Percentiles rank a stretch among this genome's conserved stretches.
Conservation (phyloP, 2,113 vertebrate species). For the Hypomesus transpacificus region DNA sequence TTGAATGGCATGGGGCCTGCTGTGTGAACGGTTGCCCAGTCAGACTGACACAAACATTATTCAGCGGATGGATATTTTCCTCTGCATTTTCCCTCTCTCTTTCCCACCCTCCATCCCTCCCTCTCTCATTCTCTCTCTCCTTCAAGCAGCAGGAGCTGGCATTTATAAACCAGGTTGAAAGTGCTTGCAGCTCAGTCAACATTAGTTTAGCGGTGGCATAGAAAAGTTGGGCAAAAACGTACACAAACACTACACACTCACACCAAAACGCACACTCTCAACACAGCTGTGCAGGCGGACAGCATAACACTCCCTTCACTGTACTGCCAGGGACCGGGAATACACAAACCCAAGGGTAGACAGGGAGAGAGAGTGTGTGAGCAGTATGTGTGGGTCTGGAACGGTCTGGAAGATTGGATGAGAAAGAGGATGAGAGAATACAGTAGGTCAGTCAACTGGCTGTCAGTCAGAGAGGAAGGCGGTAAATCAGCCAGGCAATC, state of each 20-base stretch:
- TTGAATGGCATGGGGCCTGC: too few relatives aligned
- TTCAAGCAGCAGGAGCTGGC: background rate
- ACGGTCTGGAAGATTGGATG: too few relatives aligned
- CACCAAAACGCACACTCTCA: background rate
- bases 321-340: background rate
- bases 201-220: constrained; percentile 20
- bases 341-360: background rate
- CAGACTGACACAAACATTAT: too few relatives aligned
- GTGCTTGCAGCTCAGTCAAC: constrained; percentile 28
- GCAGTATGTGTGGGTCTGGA: too few relatives aligned
- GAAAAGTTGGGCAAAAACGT: background rate
- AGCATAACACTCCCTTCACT: too few relatives aligned
- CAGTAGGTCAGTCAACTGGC: too few relatives aligned
- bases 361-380: too few relatives aligned
- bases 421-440: too few relatives aligned
- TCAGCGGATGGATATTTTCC: too few relatives aligned
- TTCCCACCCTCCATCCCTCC: background rate
- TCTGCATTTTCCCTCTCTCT: background rate
- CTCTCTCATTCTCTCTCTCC: background rate
- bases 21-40: too few relatives aligned
- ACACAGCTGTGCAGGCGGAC: background rate
- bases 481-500: background rate
- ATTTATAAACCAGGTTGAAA: constrained; percentile 4
- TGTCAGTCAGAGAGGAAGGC: background rate
- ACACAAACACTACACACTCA: background rate